Evolutionary conservation across 2,113 vertebrate genomes (phyloP).

Genomic region (Micronisus gabar): DNA sequence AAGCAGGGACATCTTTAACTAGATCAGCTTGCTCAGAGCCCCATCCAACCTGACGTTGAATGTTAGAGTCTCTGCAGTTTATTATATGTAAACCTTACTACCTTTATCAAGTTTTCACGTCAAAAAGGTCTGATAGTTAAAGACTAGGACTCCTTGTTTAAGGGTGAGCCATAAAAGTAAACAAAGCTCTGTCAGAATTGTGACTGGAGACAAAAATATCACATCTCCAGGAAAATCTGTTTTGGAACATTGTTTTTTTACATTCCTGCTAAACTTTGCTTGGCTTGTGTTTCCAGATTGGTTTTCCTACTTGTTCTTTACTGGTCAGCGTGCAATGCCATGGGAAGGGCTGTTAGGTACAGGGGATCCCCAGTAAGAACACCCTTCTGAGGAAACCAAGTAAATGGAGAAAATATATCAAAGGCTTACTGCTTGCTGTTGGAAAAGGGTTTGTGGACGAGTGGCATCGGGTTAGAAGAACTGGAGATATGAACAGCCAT

Average conservation of each 20-base stretch:
- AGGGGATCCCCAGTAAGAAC: not conserved
- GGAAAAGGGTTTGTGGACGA: not conserved
- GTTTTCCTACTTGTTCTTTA: not conserved
- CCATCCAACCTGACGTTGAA: not conserved
- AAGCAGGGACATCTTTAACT: not conserved
- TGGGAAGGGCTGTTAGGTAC: not conserved
- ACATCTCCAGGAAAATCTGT: not conserved
- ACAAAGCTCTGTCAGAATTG: not conserved
- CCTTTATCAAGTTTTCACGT: not conserved
- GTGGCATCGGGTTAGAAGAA: not conserved
- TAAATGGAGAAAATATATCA: not conserved
- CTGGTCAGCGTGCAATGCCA: not conserved
- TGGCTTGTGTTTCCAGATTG: not conserved
- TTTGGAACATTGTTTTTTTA: not conserved
- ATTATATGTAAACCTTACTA: not conserved
- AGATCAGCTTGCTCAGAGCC: not conserved
- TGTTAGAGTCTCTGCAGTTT: not conserved
- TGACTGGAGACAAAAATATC: not conserved
- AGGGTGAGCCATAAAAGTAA: not conserved
- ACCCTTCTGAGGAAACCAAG: accelerated
- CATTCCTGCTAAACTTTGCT: not conserved
- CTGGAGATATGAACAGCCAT: not conserved
- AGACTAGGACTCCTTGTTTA: not conserved
- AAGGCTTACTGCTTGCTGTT: not conserved
- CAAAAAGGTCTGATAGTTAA: not conserved